Base-by-base conservation (phyloP, 2,888 invertebrate species). In the Automeris io region DNA sequence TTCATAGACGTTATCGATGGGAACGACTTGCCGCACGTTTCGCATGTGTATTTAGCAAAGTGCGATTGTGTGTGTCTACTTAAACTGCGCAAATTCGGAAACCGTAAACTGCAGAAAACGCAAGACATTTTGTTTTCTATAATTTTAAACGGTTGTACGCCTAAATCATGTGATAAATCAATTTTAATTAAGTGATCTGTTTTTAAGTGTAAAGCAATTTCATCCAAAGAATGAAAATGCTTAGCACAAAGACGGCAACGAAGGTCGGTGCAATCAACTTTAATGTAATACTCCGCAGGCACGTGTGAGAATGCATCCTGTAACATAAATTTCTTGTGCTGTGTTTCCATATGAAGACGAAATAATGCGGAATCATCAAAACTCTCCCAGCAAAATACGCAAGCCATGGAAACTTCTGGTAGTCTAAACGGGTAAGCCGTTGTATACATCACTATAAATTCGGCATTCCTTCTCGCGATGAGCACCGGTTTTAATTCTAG, bases 371-470 rank as follows among this genome's bases (percentile, higher is more conserved):
- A 75, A 24, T 78, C 74, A 16, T 70, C 61, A 47, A 69, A 74
- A 39, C 61, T 62, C 45, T 78, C 75, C 43, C 69, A 67, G 61
- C 85, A 85, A 63, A 77, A 82, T 9, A 81, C 75, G 61, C 85
- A 85, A 53, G 77, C 67, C 69, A 83, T 72, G 23, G 56, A 53
- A 37, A 72, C 70, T 39, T 73, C 74, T 5, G 74, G 74, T 35
- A 78, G 65, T 54, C 79, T 72, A 72, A 85, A 85, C 50, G 83
- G 83, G 66, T 76, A 80, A 40, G 74, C 78, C 40, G 85, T 83
- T 5, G 80, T 69, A 62, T 69, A 77, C 66, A 70, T 67, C 65
- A 85, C 69, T 46, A 85, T 61, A 38, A 70, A 46, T 70, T 75
- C 74, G 57, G 82, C 80, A 71, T 83, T 83, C 61, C 68, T 66